Percentiles rank a stretch among this genome's conserved stretches.
Conservation (phyloP, 2,797 vertebrate species). For the Melopsittacus undulatus region DNA sequence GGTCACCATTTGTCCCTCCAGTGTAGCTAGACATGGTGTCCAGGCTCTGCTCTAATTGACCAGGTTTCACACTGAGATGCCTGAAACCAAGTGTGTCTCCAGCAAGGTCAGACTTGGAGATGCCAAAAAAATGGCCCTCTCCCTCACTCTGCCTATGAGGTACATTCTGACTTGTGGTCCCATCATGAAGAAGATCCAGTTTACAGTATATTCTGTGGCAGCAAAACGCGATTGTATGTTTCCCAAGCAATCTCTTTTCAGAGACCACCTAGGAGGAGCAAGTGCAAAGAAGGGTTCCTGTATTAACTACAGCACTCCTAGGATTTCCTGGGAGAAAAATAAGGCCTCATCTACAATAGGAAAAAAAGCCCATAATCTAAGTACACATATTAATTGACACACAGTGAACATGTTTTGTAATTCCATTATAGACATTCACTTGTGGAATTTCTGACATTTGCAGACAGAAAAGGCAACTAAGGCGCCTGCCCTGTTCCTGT, state of each 20-base stretch:
- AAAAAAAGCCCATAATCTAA: fast-evolving
- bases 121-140: neutral
- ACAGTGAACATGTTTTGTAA: neutral
- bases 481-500: neutral
- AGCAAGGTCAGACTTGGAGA: neutral
- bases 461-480: neutral
- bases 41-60: neutral
- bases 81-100: neutral
- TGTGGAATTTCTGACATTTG: neutral
- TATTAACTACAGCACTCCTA: neutral
- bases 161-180: neutral
- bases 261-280: neutral
- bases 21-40: neutral
- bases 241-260: neutral
- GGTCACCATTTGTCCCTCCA: neutral
- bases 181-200: neutral
- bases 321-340: neutral
- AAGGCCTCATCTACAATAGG: neutral
- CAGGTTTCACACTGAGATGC: neutral
- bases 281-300: neutral
- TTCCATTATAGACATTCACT: neutral
- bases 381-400: neutral
- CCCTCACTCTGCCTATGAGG: fast-evolving
- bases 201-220: neutral
- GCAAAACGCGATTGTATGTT: neutral